Conservation (phyloP, 2,797 vertebrate genomes). For the Peromyscus eremicus region DNA sequence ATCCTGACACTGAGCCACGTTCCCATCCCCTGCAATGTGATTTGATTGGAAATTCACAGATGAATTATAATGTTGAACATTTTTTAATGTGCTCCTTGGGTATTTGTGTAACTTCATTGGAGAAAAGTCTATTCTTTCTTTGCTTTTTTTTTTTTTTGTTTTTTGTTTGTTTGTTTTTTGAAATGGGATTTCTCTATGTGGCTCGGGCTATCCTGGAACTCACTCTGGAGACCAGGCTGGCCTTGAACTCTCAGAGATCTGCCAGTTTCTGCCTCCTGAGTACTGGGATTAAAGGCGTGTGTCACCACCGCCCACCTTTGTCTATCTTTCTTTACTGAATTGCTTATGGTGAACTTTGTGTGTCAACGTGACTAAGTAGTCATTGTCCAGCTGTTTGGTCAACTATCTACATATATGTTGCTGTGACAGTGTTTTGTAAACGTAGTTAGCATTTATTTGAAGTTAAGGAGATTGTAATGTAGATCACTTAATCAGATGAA, state of each 20-base stretch:
- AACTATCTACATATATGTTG: not conserved
- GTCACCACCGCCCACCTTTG: not conserved
- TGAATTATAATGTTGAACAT: not conserved
- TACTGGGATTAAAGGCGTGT: not conserved
- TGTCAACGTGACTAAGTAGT: not conserved
- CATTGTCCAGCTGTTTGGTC: not conserved
- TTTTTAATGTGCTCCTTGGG: not conserved
- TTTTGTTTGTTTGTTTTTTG: too few relatives aligned
- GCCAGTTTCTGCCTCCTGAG: too few relatives aligned
- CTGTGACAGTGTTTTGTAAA: not conserved
- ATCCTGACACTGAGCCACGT: not conserved
- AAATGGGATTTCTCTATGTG: not conserved
- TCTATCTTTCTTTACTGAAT: not conserved
- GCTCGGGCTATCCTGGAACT: not conserved
- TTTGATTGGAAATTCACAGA: conserved; percentile 19
- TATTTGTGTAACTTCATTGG: not conserved
- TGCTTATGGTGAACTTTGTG: not conserved
- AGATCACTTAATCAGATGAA: not conserved
- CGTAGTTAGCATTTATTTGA: not conserved
- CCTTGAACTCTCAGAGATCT: not conserved
- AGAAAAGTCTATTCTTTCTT: not conserved
- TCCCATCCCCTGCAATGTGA: not conserved
- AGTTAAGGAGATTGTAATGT: not conserved
- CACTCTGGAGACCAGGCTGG: not conserved
- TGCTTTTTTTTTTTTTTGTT: not conserved